phyloP scores from a whole-genome alignment of 2,797 vertebrate genomes.

The Podarcis lilfordi region DNA sequence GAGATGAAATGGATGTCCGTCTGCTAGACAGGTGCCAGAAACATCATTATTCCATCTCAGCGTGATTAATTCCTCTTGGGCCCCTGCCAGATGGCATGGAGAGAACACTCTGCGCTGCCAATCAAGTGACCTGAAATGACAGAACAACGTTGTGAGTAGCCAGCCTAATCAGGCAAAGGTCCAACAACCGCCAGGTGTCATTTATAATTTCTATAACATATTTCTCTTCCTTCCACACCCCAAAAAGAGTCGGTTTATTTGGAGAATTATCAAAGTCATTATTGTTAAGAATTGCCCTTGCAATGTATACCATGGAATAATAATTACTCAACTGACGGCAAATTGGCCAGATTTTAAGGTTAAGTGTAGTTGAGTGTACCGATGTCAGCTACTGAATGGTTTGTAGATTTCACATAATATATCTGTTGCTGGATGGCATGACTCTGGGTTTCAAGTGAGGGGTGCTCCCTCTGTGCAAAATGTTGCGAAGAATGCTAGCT shows the following conservation, averaged over 20 bases:
- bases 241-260: slow-evolving; percentile 8
- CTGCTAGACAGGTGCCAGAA: slow-evolving; percentile 20
- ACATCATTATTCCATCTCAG: slow-evolving; percentile 4
- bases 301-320: background rate
- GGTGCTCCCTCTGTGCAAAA: too few species aligned
- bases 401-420: background rate
- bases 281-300: slow-evolving; percentile 17
- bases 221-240: slow-evolving; percentile 14
- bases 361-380: background rate
- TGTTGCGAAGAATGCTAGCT: background rate
- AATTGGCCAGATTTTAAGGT: background rate
- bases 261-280: background rate
- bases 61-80: slow-evolving; percentile 34
- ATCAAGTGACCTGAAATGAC: slow-evolving; percentile 31
- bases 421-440: background rate
- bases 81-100: slow-evolving; percentile 34
- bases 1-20: slow-evolving; percentile 24
- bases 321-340: background rate
- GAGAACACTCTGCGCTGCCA: background rate
- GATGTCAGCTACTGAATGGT: too few species aligned
- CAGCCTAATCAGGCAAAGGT: slow-evolving; percentile 28
- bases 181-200: slow-evolving; percentile 6
- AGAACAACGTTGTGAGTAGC: slow-evolving; percentile 4
- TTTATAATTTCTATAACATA: slow-evolving; percentile 17
- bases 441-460: background rate